A percentile compares a stretch with the other conserved stretches of the same genome.
Conservation (phyloP, 2,797 vertebrate species). For the Hypotaenidia okinawae region DNA sequence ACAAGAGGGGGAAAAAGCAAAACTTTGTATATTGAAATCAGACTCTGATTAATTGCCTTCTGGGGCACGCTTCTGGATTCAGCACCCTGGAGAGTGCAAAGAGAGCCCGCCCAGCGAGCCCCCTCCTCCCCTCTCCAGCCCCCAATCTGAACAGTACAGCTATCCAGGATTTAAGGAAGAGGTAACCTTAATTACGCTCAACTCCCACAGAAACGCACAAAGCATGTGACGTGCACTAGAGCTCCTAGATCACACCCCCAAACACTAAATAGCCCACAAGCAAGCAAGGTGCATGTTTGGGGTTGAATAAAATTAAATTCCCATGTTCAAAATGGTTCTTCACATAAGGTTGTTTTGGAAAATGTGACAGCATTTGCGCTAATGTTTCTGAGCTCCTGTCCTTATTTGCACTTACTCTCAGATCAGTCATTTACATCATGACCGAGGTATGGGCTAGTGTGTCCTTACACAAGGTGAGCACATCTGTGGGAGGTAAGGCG, state of each 20-base stretch:
- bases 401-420: neutral
- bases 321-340: neutral
- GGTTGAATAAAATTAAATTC: neutral
- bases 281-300: accelerated
- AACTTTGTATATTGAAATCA: accelerated
- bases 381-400: neutral
- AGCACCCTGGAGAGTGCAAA: conserved; percentile 12
- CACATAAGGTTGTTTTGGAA: neutral
- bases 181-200: neutral
- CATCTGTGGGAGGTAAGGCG: neutral
- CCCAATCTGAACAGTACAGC: no score
- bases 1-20: neutral
- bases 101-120: neutral
- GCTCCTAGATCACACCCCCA: neutral
- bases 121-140: neutral
- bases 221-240: accelerated
- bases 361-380: neutral
- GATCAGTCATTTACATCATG: neutral
- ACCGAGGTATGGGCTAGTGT: neutral
- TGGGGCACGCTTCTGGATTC: neutral
- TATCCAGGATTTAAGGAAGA: no score
- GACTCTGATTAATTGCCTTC: accelerated
- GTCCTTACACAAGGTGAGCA: neutral
- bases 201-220: neutral
- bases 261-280: neutral